phyloP scores from a whole-genome alignment of 2,113 vertebrate species.

The Scartelaos histophorus region DNA sequence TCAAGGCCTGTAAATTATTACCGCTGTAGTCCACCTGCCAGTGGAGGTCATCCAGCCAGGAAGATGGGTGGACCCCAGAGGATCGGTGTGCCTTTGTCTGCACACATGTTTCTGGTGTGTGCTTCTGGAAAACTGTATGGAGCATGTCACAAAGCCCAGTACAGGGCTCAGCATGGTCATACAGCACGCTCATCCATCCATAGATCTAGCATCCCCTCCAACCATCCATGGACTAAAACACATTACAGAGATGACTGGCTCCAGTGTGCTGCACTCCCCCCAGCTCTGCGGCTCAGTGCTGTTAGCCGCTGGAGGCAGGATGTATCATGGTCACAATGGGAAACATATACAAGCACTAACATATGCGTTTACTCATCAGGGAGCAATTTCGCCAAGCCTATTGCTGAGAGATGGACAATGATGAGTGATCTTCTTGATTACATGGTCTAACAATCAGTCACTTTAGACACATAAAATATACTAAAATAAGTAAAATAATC shows the following conservation, averaged over 20 bases:
- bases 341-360: conserved; percentile 12
- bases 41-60: conserved; percentile 53
- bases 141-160: conserved; percentile 30
- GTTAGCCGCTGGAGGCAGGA: conserved; percentile 25
- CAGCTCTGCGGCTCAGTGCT: conserved; percentile 36
- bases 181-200: conserved; percentile 59
- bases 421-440: neutral
- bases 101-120: conserved; percentile 27
- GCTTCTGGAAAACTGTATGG: conserved; percentile 21
- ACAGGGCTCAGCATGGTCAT: conserved; percentile 36
- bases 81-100: conserved; percentile 17
- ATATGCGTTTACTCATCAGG: conserved; percentile 11
- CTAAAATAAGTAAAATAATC: neutral
- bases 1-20: conserved; percentile 71
- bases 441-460: neutral
- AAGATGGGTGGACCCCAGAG: conserved; percentile 17
- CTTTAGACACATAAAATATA: neutral
- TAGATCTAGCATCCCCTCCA: conserved; percentile 47
- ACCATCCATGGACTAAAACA: conserved; percentile 68
- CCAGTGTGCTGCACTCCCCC: conserved; percentile 51
- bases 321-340: conserved; percentile 22
- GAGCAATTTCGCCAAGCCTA: neutral
- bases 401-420: neutral
- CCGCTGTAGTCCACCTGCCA: conserved; percentile 60
- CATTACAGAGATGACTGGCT: conserved; percentile 70